Percentiles rank a stretch among this genome's conserved stretches.
phyloP scores from a whole-genome alignment of 2,888 invertebrate genomes.

The Neria commutata region DNA sequence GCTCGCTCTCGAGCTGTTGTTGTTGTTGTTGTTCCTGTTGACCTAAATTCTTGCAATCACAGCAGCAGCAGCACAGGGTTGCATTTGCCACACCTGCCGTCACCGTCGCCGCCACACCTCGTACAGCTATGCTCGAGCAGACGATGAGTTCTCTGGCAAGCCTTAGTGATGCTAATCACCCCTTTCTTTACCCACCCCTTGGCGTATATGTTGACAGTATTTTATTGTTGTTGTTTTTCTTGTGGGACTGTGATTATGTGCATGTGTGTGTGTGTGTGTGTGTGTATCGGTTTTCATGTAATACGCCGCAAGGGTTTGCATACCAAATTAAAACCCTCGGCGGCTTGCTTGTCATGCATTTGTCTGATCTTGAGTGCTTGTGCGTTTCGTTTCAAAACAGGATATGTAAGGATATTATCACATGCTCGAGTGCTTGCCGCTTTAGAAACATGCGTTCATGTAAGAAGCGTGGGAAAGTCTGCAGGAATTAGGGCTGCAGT shows the following conservation, averaged over 20 bases:
- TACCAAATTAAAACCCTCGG: slow-evolving; percentile 16
- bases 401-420: slow-evolving; percentile 28
- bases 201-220: slow-evolving; percentile 12
- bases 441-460: slow-evolving; percentile 2
- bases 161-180: not conserved
- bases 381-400: slow-evolving; percentile 19
- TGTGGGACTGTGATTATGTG: too few species aligned
- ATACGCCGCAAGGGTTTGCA: slow-evolving; percentile 24
- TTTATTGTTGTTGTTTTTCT: slow-evolving; percentile 19
- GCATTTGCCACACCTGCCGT: too few species aligned
- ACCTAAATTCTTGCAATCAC: not conserved
- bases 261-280: slow-evolving; percentile 25
- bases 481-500: too few species aligned
- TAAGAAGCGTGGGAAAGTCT: slow-evolving; percentile 53
- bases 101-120: not conserved
- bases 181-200: not conserved
- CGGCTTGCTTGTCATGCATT: slow-evolving; percentile 30
- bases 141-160: not conserved
- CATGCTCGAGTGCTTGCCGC: slow-evolving; percentile 2
- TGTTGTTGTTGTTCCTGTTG: not conserved
- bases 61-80: too few species aligned
- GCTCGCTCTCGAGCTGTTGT: too few species aligned
- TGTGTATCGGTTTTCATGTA: slow-evolving; percentile 35
- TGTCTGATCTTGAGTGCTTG: slow-evolving; percentile 27
- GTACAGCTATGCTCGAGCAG: not conserved